Base-by-base conservation (phyloP, 2,113 vertebrate species). In the Theristicus caerulescens region DNA sequence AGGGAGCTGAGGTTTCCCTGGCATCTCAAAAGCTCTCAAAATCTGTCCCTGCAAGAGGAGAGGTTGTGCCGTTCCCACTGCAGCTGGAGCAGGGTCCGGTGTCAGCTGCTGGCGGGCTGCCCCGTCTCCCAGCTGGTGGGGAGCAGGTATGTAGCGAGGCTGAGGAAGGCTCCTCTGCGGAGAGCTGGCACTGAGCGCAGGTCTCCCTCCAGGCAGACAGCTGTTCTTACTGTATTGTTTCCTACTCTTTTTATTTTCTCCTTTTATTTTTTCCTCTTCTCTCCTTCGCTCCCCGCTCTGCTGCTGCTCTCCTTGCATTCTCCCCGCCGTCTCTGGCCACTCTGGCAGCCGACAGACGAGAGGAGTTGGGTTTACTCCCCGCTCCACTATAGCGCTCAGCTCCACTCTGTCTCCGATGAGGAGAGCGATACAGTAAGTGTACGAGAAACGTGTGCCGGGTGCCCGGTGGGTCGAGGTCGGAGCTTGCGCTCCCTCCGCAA, bases 331-430 rank as follows among this genome's bases (percentile, higher is more conserved):
- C 98, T 97, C 98, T 97, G 97, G 97, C 97, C 98, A 96, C 97
- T 98, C 97, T 98, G 94, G 88, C 99, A 99, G 99, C 99, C 99
- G 98, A 98, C 99, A 97, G 99, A 99, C 86, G 99, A 99, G 98
- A 99, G 98, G 98, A 99, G 98, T 98, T 99, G 99, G 99, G 99
- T 99, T 97, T 99, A 99, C 98, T 99, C 99, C 98, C 99, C 99
- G 76, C 99, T 99, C 97, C 99, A 99, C 98, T 99, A 99, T 99
- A 99, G 98, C 97, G 94, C 99, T 95, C 99, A 99, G 92, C 98
- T 98, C 97, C 98, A 98, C 97, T 98, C 98, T 96, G 98, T 99
- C 98, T 99, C 99, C 94, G 99, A 99, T 98, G 99, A 99, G 98
- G 99, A 99, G 98, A 99, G 98, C 96, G 98, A 99, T 98, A 99